Base-by-base conservation (phyloP, 2,797 vertebrate species). In the Onychomys leucogaster region DNA sequence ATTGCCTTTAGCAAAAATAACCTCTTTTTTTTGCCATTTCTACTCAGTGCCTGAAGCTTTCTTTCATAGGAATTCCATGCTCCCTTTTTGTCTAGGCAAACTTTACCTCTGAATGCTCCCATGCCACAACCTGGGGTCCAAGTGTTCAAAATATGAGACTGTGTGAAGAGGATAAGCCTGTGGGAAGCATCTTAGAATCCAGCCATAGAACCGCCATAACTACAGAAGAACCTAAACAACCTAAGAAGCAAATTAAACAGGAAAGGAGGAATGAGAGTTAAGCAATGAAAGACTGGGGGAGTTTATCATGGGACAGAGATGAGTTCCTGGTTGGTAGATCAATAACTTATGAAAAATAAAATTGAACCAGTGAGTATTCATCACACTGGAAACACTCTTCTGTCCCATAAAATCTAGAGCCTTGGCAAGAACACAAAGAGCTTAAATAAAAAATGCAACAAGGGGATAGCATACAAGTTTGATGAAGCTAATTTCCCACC, bases 21-120 rank as follows among this genome's bases (percentile, higher is more conserved):
- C 16, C 6, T 52, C 46, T 32, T 5, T 75, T n/a, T 77, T 77
- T 49, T 27, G 27, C 0, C 13, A 52, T 29, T 17, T 52, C 27
- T 29, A 46, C 41, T 76, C 25, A 75, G 19, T 52, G 29, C 46
- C 76, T 19, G 27, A 78, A 52, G 43, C 29, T 49, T 52, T 75
- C 29, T 32, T 78, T 32, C 19, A 3, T 46, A 78, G 7, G 8
- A 49, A 78, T 46, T 10, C 29, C 16, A 2, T 52, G 46, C 29
- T 78, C 0, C 14, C 29, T 2, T 29, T 78, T 43, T 14, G 13
- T 0, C 0, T 25, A 43, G 73, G 21, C 23, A 43, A 75, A 41
- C 37, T 1, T 43, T 46, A 46, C 73, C 41, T 76, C 41, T 27
- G 12, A 75, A 27, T 13, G 73, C 5, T 43, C 41, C 23, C 21